Base-by-base conservation (phyloP, 2,888 invertebrate genomes). In the Pantelozetes paolii region DNA sequence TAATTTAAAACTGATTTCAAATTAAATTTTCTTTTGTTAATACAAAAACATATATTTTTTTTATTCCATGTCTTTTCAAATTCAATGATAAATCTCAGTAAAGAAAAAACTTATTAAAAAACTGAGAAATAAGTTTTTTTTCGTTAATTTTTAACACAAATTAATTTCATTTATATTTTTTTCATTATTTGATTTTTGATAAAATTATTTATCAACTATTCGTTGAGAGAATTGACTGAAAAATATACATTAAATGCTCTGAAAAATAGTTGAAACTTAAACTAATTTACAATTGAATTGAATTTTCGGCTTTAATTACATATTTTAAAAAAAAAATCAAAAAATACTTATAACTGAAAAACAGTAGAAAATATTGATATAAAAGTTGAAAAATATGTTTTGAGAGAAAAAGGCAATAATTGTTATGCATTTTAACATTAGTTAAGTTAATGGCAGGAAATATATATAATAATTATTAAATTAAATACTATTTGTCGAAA, bases 391-490 rank as follows among this genome's bases (percentile, higher is more conserved):
- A 50, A 50, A 50, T 45, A 45, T 45, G 18, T 45, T 15, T 45
- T 15, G 6, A 13, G 6, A 11, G 6, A 8, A 9, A 5, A 36
- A 36, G 15, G 15, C 20, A 54, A 54, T 54, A 54, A 18, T 26
- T 20, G 54, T 54, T 54, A 59, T 59, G 59, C 59, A 59, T 30
- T 57, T n/a, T n/a, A n/a, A n/a, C n/a, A n/a, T n/a, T n/a, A n/a
- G n/a, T n/a, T 9, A 18, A 62, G 62, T 62, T 64, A 40, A 64
- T 64, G 32, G 23, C 64, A 64, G 64, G 64, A 64, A 36, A 64
- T 64, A 36, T 50, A 50, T 59, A 59, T 64, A n/a, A 64, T 64
- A 64, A 64, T 64, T 64, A 64, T 36, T 64, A 36, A 64, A 64
- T 64, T 64, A 64, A 64, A 64, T 64, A 40, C 64, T 64, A 40